phyloP scores from a whole-genome alignment of 2,797 vertebrate species.

The Discoglossus pictus region DNA sequence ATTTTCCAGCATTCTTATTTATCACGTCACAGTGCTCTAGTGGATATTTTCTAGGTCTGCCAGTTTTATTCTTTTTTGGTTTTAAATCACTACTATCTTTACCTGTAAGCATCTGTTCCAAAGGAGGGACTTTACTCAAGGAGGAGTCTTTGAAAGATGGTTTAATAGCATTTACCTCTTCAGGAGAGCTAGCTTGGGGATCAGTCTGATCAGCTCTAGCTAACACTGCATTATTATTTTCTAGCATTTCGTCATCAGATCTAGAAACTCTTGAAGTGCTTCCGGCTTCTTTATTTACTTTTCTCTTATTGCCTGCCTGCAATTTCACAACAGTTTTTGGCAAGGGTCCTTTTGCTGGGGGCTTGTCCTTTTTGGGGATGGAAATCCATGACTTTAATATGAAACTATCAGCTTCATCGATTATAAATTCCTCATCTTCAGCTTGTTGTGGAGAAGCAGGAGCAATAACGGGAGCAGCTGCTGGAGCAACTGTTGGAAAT shows the following conservation, averaged over 20 bases:
- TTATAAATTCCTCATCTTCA: slow-evolving; percentile 66
- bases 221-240: background rate
- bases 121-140: too few relatives aligned
- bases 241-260: background rate
- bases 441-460: background rate
- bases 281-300: slow-evolving; percentile 18
- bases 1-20: too few relatives aligned
- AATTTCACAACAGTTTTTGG: slow-evolving; percentile 27
- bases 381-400: slow-evolving; percentile 59
- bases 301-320: slow-evolving; percentile 37
- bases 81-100: too few relatives aligned
- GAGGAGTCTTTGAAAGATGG: too few relatives aligned
- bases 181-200: too few relatives aligned
- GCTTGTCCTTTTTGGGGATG: slow-evolving; percentile 52
- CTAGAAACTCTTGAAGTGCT: background rate
- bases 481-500: background rate
- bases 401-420: slow-evolving; percentile 60
- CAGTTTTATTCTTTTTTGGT: too few relatives aligned
- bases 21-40: too few relatives aligned
- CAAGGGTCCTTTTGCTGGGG: slow-evolving; percentile 22
- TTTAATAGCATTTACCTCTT: too few relatives aligned
- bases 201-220: background rate
- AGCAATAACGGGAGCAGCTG: background rate
- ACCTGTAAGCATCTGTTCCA: too few relatives aligned
- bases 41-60: too few relatives aligned